These are phyloP conservation scores for Sigmodon hispidus DNA, from an alignment of 2,113 vertebrate genomes.

Conservation along the genomic window DNA sequence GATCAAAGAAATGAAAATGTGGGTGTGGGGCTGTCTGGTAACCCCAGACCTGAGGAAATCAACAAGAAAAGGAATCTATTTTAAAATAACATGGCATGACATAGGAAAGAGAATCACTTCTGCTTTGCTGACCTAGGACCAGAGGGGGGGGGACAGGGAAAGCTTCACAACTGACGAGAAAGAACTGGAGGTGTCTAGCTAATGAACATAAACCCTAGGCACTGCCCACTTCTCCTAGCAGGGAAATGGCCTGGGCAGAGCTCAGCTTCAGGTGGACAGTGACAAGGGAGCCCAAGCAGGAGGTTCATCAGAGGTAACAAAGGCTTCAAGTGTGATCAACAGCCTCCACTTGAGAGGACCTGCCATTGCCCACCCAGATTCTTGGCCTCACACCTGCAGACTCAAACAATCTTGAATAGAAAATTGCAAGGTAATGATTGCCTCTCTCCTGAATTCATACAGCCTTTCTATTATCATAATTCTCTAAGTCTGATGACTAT, in stretches of 20 bases:
- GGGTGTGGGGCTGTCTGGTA: too few species aligned
- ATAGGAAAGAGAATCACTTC: not conserved
- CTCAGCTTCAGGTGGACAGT: not conserved
- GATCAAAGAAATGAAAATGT: not conserved
- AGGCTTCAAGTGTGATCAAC: not conserved
- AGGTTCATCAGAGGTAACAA: not conserved
- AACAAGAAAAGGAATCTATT: not conserved
- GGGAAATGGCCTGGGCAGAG: not conserved
- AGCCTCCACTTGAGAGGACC: not conserved
- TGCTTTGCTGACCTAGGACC: not conserved
- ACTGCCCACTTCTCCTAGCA: not conserved
- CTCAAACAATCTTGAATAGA: not conserved
- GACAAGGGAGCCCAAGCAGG: not conserved
- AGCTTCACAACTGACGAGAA: not conserved
- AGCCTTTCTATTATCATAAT: not conserved
- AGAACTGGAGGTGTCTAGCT: not conserved
- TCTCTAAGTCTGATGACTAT: not conserved
- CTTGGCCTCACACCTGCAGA: not conserved
- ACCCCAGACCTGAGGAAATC: not conserved
- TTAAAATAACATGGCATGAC: not conserved
- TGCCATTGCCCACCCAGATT: not conserved
- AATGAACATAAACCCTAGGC: not conserved
- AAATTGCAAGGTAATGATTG: not conserved
- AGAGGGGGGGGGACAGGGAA: not conserved
- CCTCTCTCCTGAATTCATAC: not conserved